Base-by-base conservation (phyloP, 2,113 vertebrate species). In the Origma solitaria region DNA sequence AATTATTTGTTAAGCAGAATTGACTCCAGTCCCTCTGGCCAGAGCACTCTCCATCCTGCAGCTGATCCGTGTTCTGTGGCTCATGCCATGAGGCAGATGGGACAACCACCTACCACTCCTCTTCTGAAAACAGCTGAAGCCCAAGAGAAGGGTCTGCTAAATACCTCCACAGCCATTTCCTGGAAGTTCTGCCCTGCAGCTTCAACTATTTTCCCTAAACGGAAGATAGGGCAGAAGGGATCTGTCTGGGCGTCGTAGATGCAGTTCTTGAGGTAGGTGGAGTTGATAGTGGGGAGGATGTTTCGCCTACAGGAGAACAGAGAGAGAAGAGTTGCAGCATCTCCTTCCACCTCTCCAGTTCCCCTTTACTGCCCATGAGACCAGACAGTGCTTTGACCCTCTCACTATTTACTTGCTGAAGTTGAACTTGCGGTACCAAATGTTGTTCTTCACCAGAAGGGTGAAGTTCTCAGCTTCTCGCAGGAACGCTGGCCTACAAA, bases 381-480 rank as follows among this genome's bases (percentile, higher is more conserved):
- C 19, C 88, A 86, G 51, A 56, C 28, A 80, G 60, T 0, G 2
- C 25, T 5, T n/a, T 20, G 19, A 25, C 15, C 18, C 42, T 13
- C 27, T 25, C 7, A 3, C 16, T 84, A 97, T 97, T 97, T 96
- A 99, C 99, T 98, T 98, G 97, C 97, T 98, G 96, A 99, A 97
- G 69, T 98, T 98, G 96, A 99, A 99, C 86, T 99, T 99, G 24
- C 98, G 99, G 71, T 99, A 99, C 92, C 97, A 98, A 91, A 99
- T 98, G 94, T 98, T 99, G 97, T 99, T 99, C 97, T 99, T 99
- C 64, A 99, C 98, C 78, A 99, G 88, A 82, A 99, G 97, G 4
- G 99, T 99, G 93, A 99, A 99, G 97, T 99, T 98, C 95, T 99
- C 99, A 57, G 99, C 98, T 83, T 90, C 97, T 88, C 88, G 94